Percentiles rank a stretch among this genome's conserved stretches.
Evolutionary conservation across 2,113 vertebrate genomes (phyloP).

Genomic region (Jacana jacana): DNA sequence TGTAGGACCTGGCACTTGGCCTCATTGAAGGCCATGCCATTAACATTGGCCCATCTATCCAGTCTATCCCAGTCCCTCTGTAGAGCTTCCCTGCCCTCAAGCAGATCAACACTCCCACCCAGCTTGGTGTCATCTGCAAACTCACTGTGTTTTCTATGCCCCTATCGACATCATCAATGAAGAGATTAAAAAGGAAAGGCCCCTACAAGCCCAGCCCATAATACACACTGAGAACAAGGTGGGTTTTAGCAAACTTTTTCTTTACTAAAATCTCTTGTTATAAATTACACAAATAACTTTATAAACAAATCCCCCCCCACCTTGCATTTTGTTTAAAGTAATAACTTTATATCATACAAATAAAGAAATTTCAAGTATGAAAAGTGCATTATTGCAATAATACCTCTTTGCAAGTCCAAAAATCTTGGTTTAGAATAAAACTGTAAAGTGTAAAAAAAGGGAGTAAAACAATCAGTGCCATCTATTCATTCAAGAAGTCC

Average conservation of each 20-base stretch:
- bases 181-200: no score
- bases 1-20: no score
- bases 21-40: no score
- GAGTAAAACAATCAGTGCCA: constrained; percentile 80
- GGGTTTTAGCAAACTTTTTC: constrained; percentile 76
- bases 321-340: constrained; percentile 80
- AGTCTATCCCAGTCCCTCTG: no score
- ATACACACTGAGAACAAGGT: constrained; percentile 71
- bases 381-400: constrained; percentile 99
- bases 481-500: constrained; percentile 76
- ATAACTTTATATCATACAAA: constrained; percentile 84
- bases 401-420: constrained; percentile 99
- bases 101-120: no score
- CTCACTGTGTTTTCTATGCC: no score
- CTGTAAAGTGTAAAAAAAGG: constrained; percentile 84
- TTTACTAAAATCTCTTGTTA: constrained; percentile 82
- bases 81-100: no score
- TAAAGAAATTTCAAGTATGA: constrained; percentile 95
- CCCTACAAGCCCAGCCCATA: not conserved
- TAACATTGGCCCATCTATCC: no score
- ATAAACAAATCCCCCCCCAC: constrained; percentile 77
- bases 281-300: constrained; percentile 83
- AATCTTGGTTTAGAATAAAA: constrained; percentile 98
- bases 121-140: no score
- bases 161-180: no score